Percentiles rank a stretch among this genome's conserved stretches.
Evolutionary conservation across 2,113 vertebrate genomes (phyloP).

Genomic region (Litocranius walleri): DNA sequence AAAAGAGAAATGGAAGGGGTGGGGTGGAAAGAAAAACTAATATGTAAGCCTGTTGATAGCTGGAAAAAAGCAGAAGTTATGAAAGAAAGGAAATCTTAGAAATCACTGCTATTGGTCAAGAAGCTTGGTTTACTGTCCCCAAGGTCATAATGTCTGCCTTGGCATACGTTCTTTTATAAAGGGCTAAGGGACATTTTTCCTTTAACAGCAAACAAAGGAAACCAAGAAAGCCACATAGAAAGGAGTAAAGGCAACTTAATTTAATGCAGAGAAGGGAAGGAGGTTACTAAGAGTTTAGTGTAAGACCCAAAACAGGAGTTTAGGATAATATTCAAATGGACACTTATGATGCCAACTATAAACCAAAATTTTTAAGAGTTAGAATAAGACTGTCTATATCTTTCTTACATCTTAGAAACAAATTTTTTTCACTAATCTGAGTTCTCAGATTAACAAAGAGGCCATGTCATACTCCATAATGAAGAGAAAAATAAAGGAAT

Average conservation of each 20-base stretch:
- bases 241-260: not conserved
- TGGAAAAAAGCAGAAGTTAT: conserved; percentile 40
- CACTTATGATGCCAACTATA: not conserved
- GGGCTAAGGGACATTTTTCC: conserved; percentile 1
- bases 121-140: not conserved
- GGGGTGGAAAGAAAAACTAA: conserved; percentile 8
- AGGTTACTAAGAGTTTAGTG: not conserved
- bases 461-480: not conserved
- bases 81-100: conserved; percentile 35
- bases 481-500: not conserved
- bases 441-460: conserved; percentile 4
- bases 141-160: not conserved
- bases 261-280: not conserved
- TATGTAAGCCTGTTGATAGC: not conserved
- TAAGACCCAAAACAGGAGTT: not conserved
- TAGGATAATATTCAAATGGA: not conserved
- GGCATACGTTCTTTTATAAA: not conserved
- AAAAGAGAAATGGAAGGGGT: not conserved
- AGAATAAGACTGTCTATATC: not conserved
- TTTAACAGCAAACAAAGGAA: not conserved
- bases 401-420: not conserved
- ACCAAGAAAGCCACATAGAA: not conserved
- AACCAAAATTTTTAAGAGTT: not conserved
- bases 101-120: conserved; percentile 23
- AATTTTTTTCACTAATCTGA: not conserved